Base-by-base conservation (phyloP, 2,797 vertebrate genomes). In the Phrynocephalus forsythii region DNA sequence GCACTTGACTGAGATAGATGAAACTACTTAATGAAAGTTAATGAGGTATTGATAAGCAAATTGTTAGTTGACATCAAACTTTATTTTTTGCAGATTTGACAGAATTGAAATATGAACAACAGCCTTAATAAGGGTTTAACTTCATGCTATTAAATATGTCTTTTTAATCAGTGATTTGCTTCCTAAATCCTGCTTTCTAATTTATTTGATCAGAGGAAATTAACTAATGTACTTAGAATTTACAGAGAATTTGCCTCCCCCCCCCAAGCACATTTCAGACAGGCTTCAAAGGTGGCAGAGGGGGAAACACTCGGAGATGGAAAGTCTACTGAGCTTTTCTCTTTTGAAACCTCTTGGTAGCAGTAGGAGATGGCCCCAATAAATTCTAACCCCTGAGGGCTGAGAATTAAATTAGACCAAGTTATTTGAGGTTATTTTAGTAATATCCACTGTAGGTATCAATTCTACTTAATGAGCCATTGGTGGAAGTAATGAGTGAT, bases 401-500 rank as follows among this genome's bases (percentile, higher is more conserved):
- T 69, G 52, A 15, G 78, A 52, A 84, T 90, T 85, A 82, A 87
- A 84, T 72, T 85, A 63, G 50, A 52, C 67, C 6, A 52, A 26
- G 28, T 33, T 83, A 68, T 82, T 79, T 86, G 44, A 84, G 72
- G 48, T 68, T 48, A 15, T 79, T 79, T 67, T 75, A 68, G 22
- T 84, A 80, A 86, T 50, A 13, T 87, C 38, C 28, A 67, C 26
- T 76, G 60, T 48, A 68, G 48, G 3, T 66, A 90, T 68, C 71
- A 56, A 44, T 86, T 90, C 83, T 38, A 72, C 86, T 89, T 83
- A 89, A 79, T 84, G 66, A 79, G 22, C 63, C 50, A 75, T 89
- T 83, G 79, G 67, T 33, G 20, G 66, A 79, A 83, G 48, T 73
- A 73, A 67, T 50, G 30, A 56, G 18, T 68, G 38, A 79, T 67